These are phyloP conservation scores for Apotomis capreana DNA, from an alignment of 2,888 invertebrate genomes.

Conservation along the genomic window DNA sequence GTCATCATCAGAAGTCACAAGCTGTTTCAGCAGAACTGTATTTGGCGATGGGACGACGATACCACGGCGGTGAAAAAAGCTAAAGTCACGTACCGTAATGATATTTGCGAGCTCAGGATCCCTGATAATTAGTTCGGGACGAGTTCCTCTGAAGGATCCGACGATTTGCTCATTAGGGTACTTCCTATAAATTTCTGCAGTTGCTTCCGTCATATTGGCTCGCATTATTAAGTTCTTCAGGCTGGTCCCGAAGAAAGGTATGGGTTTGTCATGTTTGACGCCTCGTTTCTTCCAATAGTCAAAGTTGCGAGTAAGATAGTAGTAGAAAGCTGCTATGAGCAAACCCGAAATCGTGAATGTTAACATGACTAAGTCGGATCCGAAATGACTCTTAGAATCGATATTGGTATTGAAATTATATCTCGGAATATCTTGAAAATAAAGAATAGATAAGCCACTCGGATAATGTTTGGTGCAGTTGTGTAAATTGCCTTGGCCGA, in stretches of 20 bases:
- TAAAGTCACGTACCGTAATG: constrained; percentile 57
- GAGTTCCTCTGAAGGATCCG: constrained; percentile 55
- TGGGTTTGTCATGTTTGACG: constrained; percentile 59
- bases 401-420: no score
- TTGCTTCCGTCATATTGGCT: constrained; percentile 53
- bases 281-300: constrained; percentile 58
- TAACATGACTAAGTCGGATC: neutral
- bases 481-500: no score
- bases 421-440: no score
- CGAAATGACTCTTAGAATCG: no score
- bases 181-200: constrained; percentile 58
- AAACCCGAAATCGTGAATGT: neutral
- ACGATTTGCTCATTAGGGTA: constrained; percentile 61
- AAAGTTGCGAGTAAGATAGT: constrained; percentile 57
- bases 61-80: constrained; percentile 57
- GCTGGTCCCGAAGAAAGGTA: constrained; percentile 56
- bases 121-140: constrained; percentile 56
- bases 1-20: constrained; percentile 66
- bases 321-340: constrained; percentile 49
- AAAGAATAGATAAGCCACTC: no score
- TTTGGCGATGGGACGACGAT: constrained; percentile 53
- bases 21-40: constrained; percentile 60
- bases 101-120: constrained; percentile 60
- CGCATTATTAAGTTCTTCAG: constrained; percentile 47
- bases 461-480: no score